Evolutionary conservation across 2,888 invertebrate species (phyloP).

Genomic region (Neuroscelio doddi): DNA sequence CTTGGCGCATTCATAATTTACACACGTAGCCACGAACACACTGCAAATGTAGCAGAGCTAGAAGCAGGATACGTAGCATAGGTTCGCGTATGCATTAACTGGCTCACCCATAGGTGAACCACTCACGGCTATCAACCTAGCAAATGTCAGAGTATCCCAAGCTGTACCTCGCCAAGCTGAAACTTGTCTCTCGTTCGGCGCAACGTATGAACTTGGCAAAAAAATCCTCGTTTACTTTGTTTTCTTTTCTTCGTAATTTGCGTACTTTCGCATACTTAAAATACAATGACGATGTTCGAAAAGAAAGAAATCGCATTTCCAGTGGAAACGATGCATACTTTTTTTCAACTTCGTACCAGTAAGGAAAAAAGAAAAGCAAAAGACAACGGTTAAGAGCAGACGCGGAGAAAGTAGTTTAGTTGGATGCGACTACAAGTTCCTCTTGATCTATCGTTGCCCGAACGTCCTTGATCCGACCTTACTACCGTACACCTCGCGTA

Average conservation of each 20-base stretch:
- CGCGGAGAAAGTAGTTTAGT: constrained; percentile 43
- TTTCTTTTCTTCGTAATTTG: too few relatives aligned
- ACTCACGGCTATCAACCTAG: constrained; percentile 64
- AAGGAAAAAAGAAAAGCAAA: constrained; percentile 36
- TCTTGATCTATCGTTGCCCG: constrained; percentile 39
- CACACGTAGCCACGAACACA: not conserved
- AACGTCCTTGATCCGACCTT: constrained; percentile 48
- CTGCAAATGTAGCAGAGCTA: not conserved
- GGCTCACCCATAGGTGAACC: constrained; percentile 63
- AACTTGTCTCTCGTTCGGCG: constrained; percentile 33
- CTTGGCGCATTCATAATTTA: constrained; percentile 23
- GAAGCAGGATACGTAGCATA: not conserved
- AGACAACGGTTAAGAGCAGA: constrained; percentile 37
- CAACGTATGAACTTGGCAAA: not conserved
- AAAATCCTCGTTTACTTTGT: too few relatives aligned
- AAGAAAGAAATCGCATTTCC: not conserved
- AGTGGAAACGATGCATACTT: not conserved
- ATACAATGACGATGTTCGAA: too few relatives aligned
- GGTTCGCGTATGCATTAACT: constrained; percentile 17
- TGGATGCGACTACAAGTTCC: constrained; percentile 44
- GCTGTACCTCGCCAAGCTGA: constrained; percentile 25
- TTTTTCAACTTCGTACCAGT: too few relatives aligned
- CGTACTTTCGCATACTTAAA: too few relatives aligned
- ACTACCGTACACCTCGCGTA: constrained; percentile 16
- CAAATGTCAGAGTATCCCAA: constrained; percentile 67